phyloP scores from a whole-genome alignment of 2,797 vertebrate genomes.

The Muscicapa striata region DNA sequence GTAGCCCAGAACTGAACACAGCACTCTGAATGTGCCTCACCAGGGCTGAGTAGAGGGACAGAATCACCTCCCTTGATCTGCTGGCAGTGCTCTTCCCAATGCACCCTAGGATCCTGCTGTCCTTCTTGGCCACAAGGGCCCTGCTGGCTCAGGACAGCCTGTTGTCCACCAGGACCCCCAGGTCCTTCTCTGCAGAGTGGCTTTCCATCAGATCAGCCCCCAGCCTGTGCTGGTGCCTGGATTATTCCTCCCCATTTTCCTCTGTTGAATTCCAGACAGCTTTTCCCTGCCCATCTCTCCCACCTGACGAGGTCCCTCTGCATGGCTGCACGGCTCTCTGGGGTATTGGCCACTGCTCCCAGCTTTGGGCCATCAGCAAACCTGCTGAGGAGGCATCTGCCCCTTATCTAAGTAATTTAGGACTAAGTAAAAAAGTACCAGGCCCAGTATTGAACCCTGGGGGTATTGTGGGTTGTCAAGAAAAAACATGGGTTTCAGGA shows the following conservation, averaged over 20 bases:
- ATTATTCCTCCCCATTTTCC: not conserved
- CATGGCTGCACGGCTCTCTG: not conserved
- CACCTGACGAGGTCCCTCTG: not conserved
- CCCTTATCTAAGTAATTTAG: not conserved
- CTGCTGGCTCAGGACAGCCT: not conserved
- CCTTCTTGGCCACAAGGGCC: not conserved
- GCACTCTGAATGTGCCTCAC: no score
- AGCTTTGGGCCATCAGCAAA: not conserved
- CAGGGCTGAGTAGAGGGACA: not conserved
- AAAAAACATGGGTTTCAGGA: not conserved
- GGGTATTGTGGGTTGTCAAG: not conserved
- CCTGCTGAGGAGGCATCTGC: not conserved
- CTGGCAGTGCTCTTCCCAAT: not conserved
- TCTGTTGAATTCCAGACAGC: not conserved
- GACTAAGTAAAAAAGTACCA: not conserved
- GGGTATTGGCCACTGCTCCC: not conserved
- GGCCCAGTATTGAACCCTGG: not conserved
- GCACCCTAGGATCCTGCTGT: no score
- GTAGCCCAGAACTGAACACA: not conserved
- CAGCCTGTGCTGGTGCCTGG: not conserved
- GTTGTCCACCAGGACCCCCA: not conserved
- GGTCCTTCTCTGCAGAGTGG: not conserved
- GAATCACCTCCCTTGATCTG: not conserved
- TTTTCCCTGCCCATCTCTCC: not conserved
- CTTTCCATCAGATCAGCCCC: not conserved